Conservation (phyloP, 2,888 invertebrate genomes). For the Pyrochroa serraticornis region DNA sequence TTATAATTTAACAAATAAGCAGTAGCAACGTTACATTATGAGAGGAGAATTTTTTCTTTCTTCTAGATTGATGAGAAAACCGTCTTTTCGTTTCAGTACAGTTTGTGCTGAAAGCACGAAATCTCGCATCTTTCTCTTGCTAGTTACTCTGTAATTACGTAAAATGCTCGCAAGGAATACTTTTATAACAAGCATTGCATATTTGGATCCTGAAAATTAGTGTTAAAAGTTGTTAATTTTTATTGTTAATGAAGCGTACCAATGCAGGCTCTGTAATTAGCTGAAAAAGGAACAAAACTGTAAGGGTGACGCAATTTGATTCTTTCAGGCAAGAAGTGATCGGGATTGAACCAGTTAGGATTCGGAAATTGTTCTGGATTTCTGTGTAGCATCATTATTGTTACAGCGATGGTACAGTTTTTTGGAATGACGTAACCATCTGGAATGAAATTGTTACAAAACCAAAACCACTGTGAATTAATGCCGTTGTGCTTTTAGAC, state of each 20-base stretch:
- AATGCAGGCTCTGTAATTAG: slow-evolving; percentile 76
- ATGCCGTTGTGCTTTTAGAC: too few species aligned
- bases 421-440: slow-evolving; percentile 36
- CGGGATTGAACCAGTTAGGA: slow-evolving; percentile 74
- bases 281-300: slow-evolving; percentile 76
- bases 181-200: slow-evolving; percentile 73
- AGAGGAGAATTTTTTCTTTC: slow-evolving; percentile 12
- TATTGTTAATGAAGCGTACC: slow-evolving; percentile 54
- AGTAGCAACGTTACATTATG: too few species aligned
- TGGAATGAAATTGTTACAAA: slow-evolving; percentile 2
- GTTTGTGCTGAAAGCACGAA: slow-evolving; percentile 70
- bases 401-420: slow-evolving; percentile 30
- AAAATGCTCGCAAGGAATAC: slow-evolving; percentile 70
- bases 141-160: slow-evolving; percentile 66
- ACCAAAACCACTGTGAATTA: too few species aligned
- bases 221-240: neutral
- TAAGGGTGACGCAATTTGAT: slow-evolving; percentile 75
- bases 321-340: slow-evolving; percentile 74
- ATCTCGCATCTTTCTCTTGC: slow-evolving; percentile 65
- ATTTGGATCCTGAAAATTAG: slow-evolving; percentile 65
- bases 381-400: slow-evolving; percentile 63
- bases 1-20: too few species aligned
- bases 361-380: slow-evolving; percentile 67
- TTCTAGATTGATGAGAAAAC: slow-evolving; percentile 60
- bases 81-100: slow-evolving; percentile 71